Conservation (phyloP, 2,888 invertebrate genomes). For the Lasioglossum leucozonium region DNA sequence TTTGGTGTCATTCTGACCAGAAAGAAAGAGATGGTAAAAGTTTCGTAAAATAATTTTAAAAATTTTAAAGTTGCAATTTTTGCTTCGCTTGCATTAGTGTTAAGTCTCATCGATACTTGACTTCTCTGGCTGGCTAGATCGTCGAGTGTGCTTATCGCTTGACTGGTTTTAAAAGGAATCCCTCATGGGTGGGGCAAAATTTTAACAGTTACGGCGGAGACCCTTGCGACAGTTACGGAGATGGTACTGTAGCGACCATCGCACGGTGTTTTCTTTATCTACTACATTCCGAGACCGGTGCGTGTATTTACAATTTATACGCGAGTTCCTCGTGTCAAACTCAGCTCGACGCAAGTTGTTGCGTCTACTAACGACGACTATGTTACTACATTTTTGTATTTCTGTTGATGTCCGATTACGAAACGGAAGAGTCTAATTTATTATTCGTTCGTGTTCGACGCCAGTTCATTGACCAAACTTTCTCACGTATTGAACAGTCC, state of each 20-base stretch:
- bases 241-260: background rate
- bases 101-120: too few relatives aligned
- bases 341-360: background rate
- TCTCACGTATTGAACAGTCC: background rate
- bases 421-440: background rate
- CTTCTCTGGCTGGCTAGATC: too few relatives aligned
- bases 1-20: too few relatives aligned
- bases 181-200: too few relatives aligned
- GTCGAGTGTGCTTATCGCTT: too few relatives aligned
- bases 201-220: too few relatives aligned
- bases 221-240: background rate
- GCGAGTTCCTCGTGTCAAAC: slow-evolving; percentile 3
- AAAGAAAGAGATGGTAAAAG: too few relatives aligned
- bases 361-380: background rate
- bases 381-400: background rate
- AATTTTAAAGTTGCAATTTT: too few relatives aligned
- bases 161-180: too few relatives aligned
- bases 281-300: slow-evolving; percentile 36
- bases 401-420: background rate
- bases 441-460: background rate
- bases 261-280: background rate
- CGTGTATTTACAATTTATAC: slow-evolving; percentile 1
- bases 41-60: too few relatives aligned
- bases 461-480: background rate
- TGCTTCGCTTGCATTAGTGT: too few relatives aligned